A percentile compares a stretch with the other conserved stretches of the same genome.
These are phyloP conservation scores for Heliconius ethilla DNA, from an alignment of 2,888 invertebrate species.

Conservation along the genomic window DNA sequence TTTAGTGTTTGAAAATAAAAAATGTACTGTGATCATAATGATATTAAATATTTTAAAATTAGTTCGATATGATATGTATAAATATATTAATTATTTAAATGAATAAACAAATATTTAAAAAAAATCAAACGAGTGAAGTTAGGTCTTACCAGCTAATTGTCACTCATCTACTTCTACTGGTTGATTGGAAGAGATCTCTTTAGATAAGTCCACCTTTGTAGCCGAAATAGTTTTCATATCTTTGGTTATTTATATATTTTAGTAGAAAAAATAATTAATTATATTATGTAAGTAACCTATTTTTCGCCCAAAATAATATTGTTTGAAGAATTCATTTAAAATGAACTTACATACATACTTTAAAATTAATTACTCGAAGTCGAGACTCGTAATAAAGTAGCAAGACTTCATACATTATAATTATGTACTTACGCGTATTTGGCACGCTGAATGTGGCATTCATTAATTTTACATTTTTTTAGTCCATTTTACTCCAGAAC, in stretches of 20 bases:
- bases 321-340: background rate
- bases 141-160: too few relatives aligned
- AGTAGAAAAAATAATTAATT: too few relatives aligned
- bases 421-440: background rate
- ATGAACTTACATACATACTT: conserved; percentile 3
- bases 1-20: background rate
- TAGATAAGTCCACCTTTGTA: too few relatives aligned
- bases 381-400: background rate
- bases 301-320: background rate
- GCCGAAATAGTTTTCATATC: background rate
- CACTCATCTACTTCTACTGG: too few relatives aligned
- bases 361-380: background rate
- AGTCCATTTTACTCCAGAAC: too few relatives aligned
- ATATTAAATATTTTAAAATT: background rate
- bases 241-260: background rate
- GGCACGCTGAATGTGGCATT: background rate
- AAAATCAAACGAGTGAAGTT: too few relatives aligned
- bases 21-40: too few relatives aligned
- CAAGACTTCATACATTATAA: conserved; percentile 1
- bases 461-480: background rate
- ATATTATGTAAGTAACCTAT: background rate
- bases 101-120: too few relatives aligned
- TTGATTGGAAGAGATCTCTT: too few relatives aligned
- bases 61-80: background rate
- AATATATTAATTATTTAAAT: background rate